phyloP scores from a whole-genome alignment of 2,888 invertebrate genomes.

The Digitonthophagus gazella region DNA sequence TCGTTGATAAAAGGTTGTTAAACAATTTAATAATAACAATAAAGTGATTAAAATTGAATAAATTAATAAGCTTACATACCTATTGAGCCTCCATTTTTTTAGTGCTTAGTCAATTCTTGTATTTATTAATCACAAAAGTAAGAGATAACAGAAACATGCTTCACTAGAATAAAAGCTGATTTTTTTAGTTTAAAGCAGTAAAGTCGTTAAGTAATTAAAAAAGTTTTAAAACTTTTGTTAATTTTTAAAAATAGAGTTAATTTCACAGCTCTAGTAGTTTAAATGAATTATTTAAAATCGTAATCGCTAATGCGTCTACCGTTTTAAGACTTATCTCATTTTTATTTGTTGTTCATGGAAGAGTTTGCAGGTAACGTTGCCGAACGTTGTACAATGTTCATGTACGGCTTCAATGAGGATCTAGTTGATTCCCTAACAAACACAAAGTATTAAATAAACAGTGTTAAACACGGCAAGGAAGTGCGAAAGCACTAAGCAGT shows the following conservation, averaged over 20 bases:
- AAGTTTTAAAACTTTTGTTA: slow-evolving; percentile 12
- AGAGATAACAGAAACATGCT: slow-evolving; percentile 6
- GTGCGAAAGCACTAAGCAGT: not conserved
- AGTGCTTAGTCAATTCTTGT: not conserved
- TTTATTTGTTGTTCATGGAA: slow-evolving; percentile 63
- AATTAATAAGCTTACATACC: slow-evolving; percentile 15
- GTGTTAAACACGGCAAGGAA: not conserved
- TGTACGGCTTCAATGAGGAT: slow-evolving; percentile 71
- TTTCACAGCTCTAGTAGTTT: slow-evolving; percentile 29
- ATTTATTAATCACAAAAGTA: slow-evolving; percentile 19
- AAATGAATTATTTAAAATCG: slow-evolving; percentile 10
- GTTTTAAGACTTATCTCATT: too few relatives aligned
- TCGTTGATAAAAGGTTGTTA: too few relatives aligned
- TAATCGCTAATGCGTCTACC: too few relatives aligned
- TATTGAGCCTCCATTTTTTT: not conserved
- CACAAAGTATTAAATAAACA: not conserved
- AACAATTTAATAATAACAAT: too few relatives aligned
- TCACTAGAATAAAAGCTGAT: slow-evolving; percentile 17
- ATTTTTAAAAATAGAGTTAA: slow-evolving; percentile 22
- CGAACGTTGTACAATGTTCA: slow-evolving; percentile 76
- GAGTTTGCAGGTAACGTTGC: slow-evolving; percentile 86
- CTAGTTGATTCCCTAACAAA: slow-evolving; percentile 72
- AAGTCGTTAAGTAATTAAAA: slow-evolving; percentile 16
- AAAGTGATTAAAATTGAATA: slow-evolving; percentile 10
- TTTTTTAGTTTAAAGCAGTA: slow-evolving; percentile 14